These are phyloP conservation scores for Entomyzon cyanotis DNA, from an alignment of 2,113 vertebrate genomes.

Conservation along the genomic window DNA sequence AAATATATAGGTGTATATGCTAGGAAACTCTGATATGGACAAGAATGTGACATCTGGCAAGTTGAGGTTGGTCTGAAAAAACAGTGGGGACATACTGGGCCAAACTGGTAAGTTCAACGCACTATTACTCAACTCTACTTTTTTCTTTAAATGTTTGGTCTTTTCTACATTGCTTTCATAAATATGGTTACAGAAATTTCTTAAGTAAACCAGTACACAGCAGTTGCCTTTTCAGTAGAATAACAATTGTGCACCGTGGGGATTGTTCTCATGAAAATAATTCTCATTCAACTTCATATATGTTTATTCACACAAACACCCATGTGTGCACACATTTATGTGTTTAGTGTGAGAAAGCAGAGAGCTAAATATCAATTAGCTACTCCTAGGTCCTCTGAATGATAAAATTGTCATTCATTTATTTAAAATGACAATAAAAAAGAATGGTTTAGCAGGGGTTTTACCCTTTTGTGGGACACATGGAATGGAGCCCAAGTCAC, in stretches of 20 bases:
- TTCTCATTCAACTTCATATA: not conserved
- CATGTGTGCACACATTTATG: not conserved
- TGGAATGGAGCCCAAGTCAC: constrained; percentile 42
- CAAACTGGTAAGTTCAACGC: not conserved
- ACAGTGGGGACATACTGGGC: accelerated
- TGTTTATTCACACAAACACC: not conserved
- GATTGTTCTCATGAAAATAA: not conserved
- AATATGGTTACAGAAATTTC: not conserved
- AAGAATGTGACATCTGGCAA: not conserved
- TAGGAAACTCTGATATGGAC: not conserved
- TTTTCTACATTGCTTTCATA: not conserved
- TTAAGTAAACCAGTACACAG: not conserved
- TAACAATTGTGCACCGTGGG: not conserved
- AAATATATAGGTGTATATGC: not conserved
- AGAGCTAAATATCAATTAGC: not conserved
- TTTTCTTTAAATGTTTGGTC: not conserved
- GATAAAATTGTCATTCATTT: constrained; percentile 42
- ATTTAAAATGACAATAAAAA: constrained; percentile 46
- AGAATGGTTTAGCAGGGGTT: constrained; percentile 15
- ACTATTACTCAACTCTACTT: not conserved
- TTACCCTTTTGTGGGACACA: constrained; percentile 31
- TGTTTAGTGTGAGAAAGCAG: not conserved
- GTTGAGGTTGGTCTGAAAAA: not conserved
- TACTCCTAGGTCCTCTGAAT: constrained; percentile 4
- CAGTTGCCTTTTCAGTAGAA: not conserved